Evolutionary conservation across 2,797 vertebrate species (phyloP).

Genomic region (Acanthiza pusilla): DNA sequence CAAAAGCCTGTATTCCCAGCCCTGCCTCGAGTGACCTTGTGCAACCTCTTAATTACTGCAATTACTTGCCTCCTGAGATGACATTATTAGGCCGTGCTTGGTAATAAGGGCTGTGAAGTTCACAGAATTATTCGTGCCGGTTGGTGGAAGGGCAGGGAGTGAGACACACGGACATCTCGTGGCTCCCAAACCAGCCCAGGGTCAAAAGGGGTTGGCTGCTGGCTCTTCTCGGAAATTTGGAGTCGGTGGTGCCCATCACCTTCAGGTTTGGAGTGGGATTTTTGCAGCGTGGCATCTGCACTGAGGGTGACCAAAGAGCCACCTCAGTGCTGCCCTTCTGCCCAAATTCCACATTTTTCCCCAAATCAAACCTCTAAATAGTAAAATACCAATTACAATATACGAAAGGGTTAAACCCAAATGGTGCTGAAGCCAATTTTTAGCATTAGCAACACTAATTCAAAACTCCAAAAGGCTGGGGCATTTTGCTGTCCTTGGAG

Average conservation of each 20-base stretch:
- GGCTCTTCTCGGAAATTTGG: not conserved
- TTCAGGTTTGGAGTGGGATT: not conserved
- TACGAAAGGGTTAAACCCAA: not conserved
- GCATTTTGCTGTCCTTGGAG: not conserved
- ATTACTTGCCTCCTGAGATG: constrained; percentile 69
- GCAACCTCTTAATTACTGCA: constrained; percentile 70
- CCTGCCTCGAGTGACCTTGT: constrained; percentile 62
- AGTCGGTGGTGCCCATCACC: not conserved
- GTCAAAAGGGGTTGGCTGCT: not conserved
- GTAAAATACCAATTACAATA: not conserved
- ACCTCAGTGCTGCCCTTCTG: not conserved
- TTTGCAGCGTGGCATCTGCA: not conserved
- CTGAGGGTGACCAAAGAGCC: not conserved
- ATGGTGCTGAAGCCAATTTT: not conserved
- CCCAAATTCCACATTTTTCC: not conserved
- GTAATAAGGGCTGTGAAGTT: constrained; percentile 65
- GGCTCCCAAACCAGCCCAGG: not conserved
- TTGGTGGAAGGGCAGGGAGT: constrained; percentile 15
- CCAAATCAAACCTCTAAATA: not conserved
- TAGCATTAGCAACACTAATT: constrained; percentile 33
- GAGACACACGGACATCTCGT: not conserved
- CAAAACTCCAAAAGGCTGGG: not conserved
- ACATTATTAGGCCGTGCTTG: constrained; percentile 51
- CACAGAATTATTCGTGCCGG: constrained; percentile 47
- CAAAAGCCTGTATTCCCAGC: constrained; percentile 63